Conservation (phyloP, 2,888 invertebrate species). For the Drosophila mayaguana region DNA sequence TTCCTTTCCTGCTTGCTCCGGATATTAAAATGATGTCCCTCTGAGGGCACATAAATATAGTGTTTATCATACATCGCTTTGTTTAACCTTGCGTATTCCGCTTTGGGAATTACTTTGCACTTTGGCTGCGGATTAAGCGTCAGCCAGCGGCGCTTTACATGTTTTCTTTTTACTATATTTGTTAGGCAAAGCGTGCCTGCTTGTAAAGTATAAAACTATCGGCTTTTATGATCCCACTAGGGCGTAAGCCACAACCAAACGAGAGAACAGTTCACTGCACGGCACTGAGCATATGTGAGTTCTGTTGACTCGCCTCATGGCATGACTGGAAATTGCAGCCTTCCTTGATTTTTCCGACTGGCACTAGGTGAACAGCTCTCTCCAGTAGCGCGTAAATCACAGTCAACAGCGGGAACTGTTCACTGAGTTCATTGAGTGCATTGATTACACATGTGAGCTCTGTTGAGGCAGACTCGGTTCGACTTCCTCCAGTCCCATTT, state of each 20-base stretch:
- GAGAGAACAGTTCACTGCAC: not conserved
- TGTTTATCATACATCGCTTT: conserved; percentile 1
- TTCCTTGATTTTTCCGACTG: not conserved
- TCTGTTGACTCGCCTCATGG: not conserved
- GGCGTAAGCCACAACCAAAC: not conserved
- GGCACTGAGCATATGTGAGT: not conserved
- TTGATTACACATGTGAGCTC: no score
- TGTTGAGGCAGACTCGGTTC: no score
- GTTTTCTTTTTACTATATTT: not conserved
- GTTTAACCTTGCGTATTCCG: not conserved
- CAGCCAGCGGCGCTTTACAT: not conserved
- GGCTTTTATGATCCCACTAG: not conserved
- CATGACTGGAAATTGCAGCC: not conserved
- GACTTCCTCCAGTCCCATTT: not conserved
- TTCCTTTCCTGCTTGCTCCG: not conserved
- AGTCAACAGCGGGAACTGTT: no score
- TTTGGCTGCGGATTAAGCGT: not conserved
- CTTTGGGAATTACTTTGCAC: not conserved
- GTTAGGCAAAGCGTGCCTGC: not conserved
- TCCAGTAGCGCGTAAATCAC: no score
- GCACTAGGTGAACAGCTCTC: no score
- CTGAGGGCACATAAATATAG: not conserved
- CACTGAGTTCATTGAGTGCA: no score
- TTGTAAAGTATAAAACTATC: not conserved
- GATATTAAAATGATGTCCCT: not conserved